These are phyloP conservation scores for Coleophora deauratella DNA, from an alignment of 2,888 invertebrate genomes.

Conservation along the genomic window DNA sequence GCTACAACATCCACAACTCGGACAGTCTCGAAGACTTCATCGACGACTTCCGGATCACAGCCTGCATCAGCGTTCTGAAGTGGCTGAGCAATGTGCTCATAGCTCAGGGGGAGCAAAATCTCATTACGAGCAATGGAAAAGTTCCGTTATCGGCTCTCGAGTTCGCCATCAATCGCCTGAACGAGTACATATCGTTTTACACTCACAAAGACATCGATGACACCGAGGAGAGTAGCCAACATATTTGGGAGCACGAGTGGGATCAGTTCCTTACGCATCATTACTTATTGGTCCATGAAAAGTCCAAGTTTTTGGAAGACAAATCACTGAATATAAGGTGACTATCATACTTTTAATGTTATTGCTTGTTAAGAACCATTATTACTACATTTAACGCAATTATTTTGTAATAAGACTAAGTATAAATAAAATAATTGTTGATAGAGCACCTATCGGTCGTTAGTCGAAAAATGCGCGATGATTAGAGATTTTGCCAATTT, in stretches of 20 bases:
- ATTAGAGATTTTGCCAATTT: no score
- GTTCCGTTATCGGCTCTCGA: conserved; percentile 85
- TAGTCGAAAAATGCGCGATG: no score
- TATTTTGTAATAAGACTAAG: no score
- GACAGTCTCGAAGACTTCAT: conserved; percentile 89
- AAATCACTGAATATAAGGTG: conserved; percentile 49
- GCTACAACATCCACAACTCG: conserved; percentile 86
- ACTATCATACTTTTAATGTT: no score
- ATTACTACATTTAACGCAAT: no score
- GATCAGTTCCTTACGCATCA: conserved; percentile 85
- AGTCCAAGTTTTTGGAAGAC: conserved; percentile 66
- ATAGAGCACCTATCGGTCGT: no score
- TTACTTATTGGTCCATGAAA: conserved; percentile 78
- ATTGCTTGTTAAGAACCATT: no score
- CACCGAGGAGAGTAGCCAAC: conserved; percentile 75
- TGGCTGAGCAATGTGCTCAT: conserved; percentile 79
- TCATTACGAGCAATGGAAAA: conserved; percentile 75
- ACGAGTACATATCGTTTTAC: conserved; percentile 82
- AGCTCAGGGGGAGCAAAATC: conserved; percentile 67
- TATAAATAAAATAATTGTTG: no score
- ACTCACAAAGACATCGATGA: conserved; percentile 86
- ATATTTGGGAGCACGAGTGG: conserved; percentile 91
- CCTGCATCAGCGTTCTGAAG: conserved; percentile 88
- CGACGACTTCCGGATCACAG: conserved; percentile 92
- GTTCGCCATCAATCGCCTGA: conserved; percentile 86